These are phyloP conservation scores for Hirtodrosophila duncani DNA, from an alignment of 2,888 invertebrate genomes.

Conservation along the genomic window DNA sequence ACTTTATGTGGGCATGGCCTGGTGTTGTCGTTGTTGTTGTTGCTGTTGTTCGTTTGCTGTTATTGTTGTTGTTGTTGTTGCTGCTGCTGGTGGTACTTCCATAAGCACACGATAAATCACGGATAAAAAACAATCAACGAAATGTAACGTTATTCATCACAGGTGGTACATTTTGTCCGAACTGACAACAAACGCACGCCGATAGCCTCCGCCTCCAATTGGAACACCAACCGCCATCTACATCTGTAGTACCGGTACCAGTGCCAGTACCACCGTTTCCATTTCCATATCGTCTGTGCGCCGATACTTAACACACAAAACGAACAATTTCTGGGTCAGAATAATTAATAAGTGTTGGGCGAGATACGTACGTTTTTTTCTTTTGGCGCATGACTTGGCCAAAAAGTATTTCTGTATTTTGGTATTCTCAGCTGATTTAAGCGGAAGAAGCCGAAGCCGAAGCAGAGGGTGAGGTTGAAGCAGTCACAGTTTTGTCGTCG, in stretches of 20 bases:
- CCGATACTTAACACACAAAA: constrained; percentile 45
- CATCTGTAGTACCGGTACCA: neutral
- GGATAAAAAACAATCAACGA: constrained; percentile 60
- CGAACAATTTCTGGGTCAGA: constrained; percentile 64
- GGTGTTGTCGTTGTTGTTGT: constrained; percentile 3
- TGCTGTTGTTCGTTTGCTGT: constrained; percentile 10
- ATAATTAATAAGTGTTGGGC: constrained; percentile 64
- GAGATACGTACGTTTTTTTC: constrained; percentile 34
- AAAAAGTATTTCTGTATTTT: too few species aligned
- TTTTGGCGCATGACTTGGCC: constrained; percentile 60
- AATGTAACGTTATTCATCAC: constrained; percentile 74
- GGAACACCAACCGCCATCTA: too few species aligned
- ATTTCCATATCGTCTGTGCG: constrained; percentile 23
- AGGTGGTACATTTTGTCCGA: constrained; percentile 67
- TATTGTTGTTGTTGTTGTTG: constrained; percentile 9
- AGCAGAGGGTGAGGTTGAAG: neutral
- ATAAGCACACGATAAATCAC: constrained; percentile 58
- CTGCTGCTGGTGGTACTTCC: constrained; percentile 29
- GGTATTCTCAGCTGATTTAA: too few species aligned
- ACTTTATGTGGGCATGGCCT: constrained; percentile 65
- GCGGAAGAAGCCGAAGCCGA: too few species aligned
- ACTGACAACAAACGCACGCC: constrained; percentile 71
- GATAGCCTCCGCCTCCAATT: constrained; percentile 28
- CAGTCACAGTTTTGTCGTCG: constrained; percentile 51
- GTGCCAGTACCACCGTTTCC: constrained; percentile 8